Evolutionary conservation across 1,140 invertebrate species (phyloP).

Genomic region (Drosophila punjabiensis): DNA sequence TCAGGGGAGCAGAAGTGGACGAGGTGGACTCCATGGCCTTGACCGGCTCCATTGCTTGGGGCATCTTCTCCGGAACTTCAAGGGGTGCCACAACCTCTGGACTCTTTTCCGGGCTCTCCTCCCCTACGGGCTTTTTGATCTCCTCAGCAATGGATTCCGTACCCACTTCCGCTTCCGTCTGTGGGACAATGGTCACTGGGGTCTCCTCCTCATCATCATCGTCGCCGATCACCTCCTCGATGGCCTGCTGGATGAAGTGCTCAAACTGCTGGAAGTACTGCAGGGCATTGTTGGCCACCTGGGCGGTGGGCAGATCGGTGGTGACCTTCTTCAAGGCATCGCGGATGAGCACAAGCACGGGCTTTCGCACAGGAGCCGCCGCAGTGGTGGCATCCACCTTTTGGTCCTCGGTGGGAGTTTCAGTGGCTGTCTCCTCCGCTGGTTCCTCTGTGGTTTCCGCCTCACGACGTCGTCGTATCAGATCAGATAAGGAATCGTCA

Average conservation of each 20-base stretch:
- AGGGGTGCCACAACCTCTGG: background rate
- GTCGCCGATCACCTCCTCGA: conserved; percentile 76
- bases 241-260: conserved; percentile 81
- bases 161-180: background rate
- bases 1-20: conserved; percentile 26
- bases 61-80: conserved; percentile 7
- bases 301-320: conserved; percentile 74
- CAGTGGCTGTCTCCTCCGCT: conserved; percentile 34
- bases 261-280: conserved; percentile 84
- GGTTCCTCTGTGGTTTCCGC: conserved; percentile 25
- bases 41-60: conserved; percentile 8
- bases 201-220: conserved; percentile 76
- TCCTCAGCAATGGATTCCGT: conserved; percentile 21
- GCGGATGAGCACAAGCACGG: conserved; percentile 77
- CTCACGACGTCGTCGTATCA: conserved; percentile 62
- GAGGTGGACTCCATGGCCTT: conserved; percentile 8
- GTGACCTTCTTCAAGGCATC: conserved; percentile 81
- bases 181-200: conserved; percentile 26
- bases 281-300: conserved; percentile 79
- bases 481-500: conserved; percentile 17
- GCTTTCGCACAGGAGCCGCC: conserved; percentile 59
- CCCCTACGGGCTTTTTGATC: conserved; percentile 45
- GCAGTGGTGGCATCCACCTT: conserved; percentile 21
- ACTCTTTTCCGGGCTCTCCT: conserved; percentile 7
- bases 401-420: conserved; percentile 36